Conservation (phyloP, 2,113 vertebrate species). For the Hemiprocne comata region DNA sequence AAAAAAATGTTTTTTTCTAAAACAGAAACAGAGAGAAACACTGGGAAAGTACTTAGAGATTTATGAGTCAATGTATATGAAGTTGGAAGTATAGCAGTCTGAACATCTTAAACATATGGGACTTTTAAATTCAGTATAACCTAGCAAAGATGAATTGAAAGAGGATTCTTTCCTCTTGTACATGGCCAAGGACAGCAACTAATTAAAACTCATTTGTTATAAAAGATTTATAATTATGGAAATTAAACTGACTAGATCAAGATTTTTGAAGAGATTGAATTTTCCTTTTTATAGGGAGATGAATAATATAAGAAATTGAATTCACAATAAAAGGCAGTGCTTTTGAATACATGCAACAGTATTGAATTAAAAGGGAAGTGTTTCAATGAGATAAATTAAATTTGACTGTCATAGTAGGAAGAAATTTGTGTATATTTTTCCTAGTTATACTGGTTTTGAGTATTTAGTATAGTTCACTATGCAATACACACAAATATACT, state of each 20-base stretch:
- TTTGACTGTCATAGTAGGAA: neutral
- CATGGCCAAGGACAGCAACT: conserved; percentile 40
- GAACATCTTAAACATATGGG: conserved; percentile 1
- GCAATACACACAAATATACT: neutral
- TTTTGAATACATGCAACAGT: neutral
- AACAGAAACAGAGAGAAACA: neutral
- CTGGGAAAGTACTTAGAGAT: neutral
- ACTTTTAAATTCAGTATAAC: conserved; percentile 19
- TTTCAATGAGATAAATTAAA: conserved; percentile 27
- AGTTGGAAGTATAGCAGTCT: neutral
- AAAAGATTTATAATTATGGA: conserved; percentile 61
- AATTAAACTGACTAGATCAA: conserved; percentile 53
- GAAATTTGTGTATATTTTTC: neutral
- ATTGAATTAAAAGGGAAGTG: neutral
- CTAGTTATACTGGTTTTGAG: neutral
- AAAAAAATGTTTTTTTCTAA: neutral
- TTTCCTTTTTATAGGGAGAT: conserved; percentile 27
- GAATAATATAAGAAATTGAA: conserved; percentile 50
- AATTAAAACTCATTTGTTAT: conserved; percentile 54
- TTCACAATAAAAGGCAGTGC: conserved; percentile 1
- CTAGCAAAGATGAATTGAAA: conserved; percentile 36
- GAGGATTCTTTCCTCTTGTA: neutral
- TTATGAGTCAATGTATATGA: neutral
- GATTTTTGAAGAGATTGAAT: conserved; percentile 46
- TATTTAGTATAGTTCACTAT: neutral